Percentiles rank a stretch among this genome's conserved stretches.
Conservation (phyloP, 2,797 vertebrate genomes). For the Malurus splendens region DNA sequence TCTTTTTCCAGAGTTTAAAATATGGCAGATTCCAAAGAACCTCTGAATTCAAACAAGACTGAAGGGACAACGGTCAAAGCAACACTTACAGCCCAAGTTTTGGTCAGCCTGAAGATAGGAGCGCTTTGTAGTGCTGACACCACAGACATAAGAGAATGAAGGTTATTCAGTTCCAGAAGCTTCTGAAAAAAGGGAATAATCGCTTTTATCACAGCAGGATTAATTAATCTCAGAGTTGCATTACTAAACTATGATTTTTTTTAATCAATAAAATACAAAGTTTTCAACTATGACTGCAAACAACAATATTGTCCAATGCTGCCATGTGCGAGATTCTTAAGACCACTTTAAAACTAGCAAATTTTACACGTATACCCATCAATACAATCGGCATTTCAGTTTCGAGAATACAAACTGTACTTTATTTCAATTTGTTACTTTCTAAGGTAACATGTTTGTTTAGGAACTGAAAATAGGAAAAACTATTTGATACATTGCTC, state of each 20-base stretch:
- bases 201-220: background rate
- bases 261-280: background rate
- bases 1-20: background rate
- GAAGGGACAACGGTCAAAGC: background rate
- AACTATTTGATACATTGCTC: background rate
- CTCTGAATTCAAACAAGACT: background rate
- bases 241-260: background rate
- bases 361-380: background rate
- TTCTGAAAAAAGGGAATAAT: conserved; percentile 72
- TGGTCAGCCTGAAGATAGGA: conserved; percentile 93
- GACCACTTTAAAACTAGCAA: background rate
- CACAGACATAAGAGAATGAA: conserved; percentile 93
- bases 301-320: background rate
- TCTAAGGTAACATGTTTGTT: background rate
- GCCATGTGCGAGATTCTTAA: conserved; percentile 11
- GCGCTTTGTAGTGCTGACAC: conserved; percentile 93
- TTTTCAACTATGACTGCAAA: background rate
- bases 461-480: background rate
- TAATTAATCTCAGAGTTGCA: background rate
- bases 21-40: background rate
- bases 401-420: background rate
- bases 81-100: conserved; percentile 93
- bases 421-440: background rate
- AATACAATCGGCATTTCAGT: background rate
- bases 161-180: conserved; percentile 92